Evolutionary conservation across 1,140 invertebrate genomes (phyloP).

Genomic region (Trachelipus rathkii): DNA sequence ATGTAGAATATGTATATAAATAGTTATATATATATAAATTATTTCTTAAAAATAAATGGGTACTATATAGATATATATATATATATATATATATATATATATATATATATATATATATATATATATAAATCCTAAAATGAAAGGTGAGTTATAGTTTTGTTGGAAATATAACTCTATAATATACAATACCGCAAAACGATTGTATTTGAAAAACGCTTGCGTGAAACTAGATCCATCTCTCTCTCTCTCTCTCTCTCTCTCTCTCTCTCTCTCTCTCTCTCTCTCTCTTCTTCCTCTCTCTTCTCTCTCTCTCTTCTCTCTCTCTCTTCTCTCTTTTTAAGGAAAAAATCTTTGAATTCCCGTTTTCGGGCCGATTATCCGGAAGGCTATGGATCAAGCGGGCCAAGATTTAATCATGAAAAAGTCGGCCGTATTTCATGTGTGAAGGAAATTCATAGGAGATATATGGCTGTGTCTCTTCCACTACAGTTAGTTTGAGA

Average conservation of each 20-base stretch:
- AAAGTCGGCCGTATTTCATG: conserved; percentile 6
- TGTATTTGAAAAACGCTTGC: background rate
- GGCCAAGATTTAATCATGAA: conserved; percentile 12
- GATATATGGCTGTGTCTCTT: conserved; percentile 9
- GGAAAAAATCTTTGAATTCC: background rate
- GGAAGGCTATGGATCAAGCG: conserved; percentile 1
- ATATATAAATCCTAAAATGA: background rate
- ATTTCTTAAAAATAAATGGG: too few species aligned
- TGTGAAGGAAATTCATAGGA: conserved; percentile 1
- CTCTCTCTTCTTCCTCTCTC: background rate
- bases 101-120: conserved; percentile 12
- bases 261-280: conserved; percentile 15
- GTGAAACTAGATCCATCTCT: background rate
- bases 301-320: background rate
- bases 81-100: background rate
- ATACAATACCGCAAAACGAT: too few species aligned
- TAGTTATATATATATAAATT: too few species aligned
- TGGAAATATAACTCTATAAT: too few species aligned
- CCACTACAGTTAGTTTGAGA: conserved; percentile 2
- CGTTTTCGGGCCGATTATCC: conserved; percentile 8
- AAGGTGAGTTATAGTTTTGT: too few species aligned
- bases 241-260: conserved; percentile 7
- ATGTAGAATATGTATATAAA: too few species aligned
- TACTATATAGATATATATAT: background rate
- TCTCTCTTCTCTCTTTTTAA: too few species aligned